phyloP scores from a whole-genome alignment of 2,888 invertebrate species.

The Villa cingulata region DNA sequence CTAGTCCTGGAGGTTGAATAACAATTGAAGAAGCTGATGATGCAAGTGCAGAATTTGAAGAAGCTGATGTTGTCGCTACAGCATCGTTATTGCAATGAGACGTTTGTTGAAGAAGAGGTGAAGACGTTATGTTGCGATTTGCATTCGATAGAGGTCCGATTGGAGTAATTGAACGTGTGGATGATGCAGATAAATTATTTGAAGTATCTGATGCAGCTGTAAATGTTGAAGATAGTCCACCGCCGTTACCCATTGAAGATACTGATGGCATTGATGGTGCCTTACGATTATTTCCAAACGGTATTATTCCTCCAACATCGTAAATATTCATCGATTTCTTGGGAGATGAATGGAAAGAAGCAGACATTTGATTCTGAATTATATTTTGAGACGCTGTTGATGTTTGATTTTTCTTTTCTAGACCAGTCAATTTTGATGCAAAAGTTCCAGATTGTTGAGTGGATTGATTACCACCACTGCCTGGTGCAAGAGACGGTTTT shows the following conservation, averaged over 20 bases:
- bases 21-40: slow-evolving; percentile 17
- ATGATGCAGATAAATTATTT: slow-evolving; percentile 19
- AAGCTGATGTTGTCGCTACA: not conserved
- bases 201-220: slow-evolving; percentile 18
- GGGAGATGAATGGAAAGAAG: slow-evolving; percentile 17
- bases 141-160: slow-evolving; percentile 27
- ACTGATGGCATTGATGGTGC: slow-evolving; percentile 24
- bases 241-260: not conserved
- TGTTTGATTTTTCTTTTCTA: slow-evolving; percentile 13
- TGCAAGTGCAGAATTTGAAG: slow-evolving; percentile 11
- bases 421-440: slow-evolving; percentile 38
- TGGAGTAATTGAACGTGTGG: slow-evolving; percentile 28
- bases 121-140: slow-evolving; percentile 16
- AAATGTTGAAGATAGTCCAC: slow-evolving; percentile 17
- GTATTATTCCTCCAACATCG: slow-evolving; percentile 1
- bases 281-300: slow-evolving; percentile 16
- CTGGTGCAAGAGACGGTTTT: slow-evolving; percentile 28
- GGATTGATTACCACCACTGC: slow-evolving; percentile 11
- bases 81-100: not conserved
- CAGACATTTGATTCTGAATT: slow-evolving; percentile 11
- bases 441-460: slow-evolving; percentile 22
- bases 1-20: slow-evolving; percentile 22
- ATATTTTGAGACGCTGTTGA: not conserved
- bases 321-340: slow-evolving; percentile 8
- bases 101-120: slow-evolving; percentile 9